These are phyloP conservation scores for Zaprionus lachaisei DNA, from an alignment of 1,140 invertebrate genomes.

Conservation along the genomic window DNA sequence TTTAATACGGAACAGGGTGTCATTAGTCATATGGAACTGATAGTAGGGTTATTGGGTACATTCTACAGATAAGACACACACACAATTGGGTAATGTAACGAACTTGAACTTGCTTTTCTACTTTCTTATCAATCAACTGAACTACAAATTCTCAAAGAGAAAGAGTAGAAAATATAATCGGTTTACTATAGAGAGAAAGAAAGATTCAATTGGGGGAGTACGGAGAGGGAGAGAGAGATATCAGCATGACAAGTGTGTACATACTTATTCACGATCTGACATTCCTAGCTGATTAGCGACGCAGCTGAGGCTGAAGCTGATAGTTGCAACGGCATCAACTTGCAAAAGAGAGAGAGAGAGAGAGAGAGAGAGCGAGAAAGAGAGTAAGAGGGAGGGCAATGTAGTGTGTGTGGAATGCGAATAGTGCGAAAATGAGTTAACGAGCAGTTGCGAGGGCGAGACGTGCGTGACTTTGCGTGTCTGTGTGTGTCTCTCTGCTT, in stretches of 20 bases:
- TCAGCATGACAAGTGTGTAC: slow-evolving; percentile 1
- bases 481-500: not conserved
- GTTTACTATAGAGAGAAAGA: not conserved
- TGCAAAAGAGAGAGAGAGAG: not conserved
- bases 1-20: too few relatives aligned
- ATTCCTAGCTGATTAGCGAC: slow-evolving; percentile 4
- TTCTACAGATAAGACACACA: not conserved
- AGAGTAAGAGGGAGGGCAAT: slow-evolving; percentile 2
- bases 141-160: not conserved
- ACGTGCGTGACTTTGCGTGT: slow-evolving; percentile 4
- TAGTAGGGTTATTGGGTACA: not conserved
- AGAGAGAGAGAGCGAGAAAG: not conserved
- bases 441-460: slow-evolving; percentile 7
- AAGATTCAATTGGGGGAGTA: not conserved
- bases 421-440: slow-evolving; percentile 11
- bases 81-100: not conserved
- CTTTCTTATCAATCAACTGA: not conserved
- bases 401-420: slow-evolving; percentile 19
- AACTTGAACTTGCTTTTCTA: not conserved
- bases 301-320: slow-evolving; percentile 5
- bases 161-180: not conserved
- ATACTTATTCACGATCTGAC: slow-evolving; percentile 1
- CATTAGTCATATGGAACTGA: not conserved
- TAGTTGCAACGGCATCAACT: slow-evolving; percentile 1
- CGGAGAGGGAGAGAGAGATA: not conserved